Evolutionary conservation across 2,113 vertebrate species (phyloP).

Genomic region (Dromiciops gliroides): DNA sequence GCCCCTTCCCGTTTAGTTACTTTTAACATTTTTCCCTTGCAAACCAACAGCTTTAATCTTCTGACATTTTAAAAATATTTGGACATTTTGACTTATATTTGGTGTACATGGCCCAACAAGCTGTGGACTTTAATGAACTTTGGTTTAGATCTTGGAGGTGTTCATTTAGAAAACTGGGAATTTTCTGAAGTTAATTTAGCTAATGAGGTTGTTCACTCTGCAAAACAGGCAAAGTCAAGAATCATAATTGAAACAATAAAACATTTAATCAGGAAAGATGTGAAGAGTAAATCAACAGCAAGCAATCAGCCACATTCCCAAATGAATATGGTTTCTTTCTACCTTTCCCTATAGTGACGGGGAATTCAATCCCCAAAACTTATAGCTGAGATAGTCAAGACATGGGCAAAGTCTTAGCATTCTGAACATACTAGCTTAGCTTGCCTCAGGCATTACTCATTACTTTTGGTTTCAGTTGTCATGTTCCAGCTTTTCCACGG

Average conservation of each 20-base stretch:
- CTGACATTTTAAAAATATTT: neutral
- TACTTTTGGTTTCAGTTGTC: neutral
- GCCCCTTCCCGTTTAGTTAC: neutral
- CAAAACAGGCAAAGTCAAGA: neutral
- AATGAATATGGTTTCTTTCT: neutral
- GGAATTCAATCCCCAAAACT: neutral
- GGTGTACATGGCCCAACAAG: neutral
- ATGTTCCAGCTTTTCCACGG: neutral
- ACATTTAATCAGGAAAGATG: neutral
- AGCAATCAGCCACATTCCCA: neutral
- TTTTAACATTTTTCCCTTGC: neutral
- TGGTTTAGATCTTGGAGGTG: neutral
- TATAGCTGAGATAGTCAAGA: neutral
- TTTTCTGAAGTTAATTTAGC: neutral
- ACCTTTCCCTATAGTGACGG: neutral
- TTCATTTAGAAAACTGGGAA: neutral
- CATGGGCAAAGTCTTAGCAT: neutral
- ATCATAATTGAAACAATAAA: neutral
- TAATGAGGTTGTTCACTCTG: neutral
- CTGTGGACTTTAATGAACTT: neutral
- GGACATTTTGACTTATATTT: neutral
- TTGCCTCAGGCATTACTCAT: neutral
- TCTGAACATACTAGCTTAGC: neutral
- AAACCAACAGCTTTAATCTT: neutral
- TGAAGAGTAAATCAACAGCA: neutral